A percentile compares a stretch with the other conserved stretches of the same genome.
Evolutionary conservation across 1,140 invertebrate species (phyloP).

Genomic region (silkworm (Bombyx mori)): DNA sequence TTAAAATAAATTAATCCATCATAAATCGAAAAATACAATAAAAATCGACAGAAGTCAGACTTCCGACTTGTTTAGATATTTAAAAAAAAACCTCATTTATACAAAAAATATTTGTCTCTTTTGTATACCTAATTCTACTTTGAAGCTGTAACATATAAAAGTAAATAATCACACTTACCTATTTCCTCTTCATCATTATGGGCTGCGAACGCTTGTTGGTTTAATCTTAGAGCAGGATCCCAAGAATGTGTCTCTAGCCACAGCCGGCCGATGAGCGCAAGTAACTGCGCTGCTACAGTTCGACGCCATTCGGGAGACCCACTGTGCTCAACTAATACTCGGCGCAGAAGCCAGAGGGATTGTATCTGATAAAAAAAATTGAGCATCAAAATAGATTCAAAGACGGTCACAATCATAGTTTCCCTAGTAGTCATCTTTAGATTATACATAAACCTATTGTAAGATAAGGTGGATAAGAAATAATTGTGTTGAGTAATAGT

Average conservation of each 20-base stretch:
- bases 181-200: constrained; percentile 43
- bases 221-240: constrained; percentile 44
- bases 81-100: no score
- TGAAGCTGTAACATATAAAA: no score
- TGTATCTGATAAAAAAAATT: constrained; percentile 36
- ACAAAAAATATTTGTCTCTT: no score
- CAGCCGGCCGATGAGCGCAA: constrained; percentile 48
- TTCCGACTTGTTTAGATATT: no score
- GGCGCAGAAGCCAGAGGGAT: constrained; percentile 47
- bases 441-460: not conserved
- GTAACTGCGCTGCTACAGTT: constrained; percentile 43
- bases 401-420: no score
- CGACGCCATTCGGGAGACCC: constrained; percentile 48
- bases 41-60: no score
- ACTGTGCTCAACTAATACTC: constrained; percentile 42
- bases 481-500: no score
- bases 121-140: no score
- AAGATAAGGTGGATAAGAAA: no score
- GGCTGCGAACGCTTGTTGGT: constrained; percentile 20
- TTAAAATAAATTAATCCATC: no score
- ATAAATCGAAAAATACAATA: no score
- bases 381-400: not conserved
- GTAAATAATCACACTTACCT: constrained; percentile 25
- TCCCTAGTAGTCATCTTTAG: not conserved
- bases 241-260: constrained; percentile 54